These are phyloP conservation scores for Acrobasis repandana DNA, from an alignment of 2,888 invertebrate species.

Conservation along the genomic window DNA sequence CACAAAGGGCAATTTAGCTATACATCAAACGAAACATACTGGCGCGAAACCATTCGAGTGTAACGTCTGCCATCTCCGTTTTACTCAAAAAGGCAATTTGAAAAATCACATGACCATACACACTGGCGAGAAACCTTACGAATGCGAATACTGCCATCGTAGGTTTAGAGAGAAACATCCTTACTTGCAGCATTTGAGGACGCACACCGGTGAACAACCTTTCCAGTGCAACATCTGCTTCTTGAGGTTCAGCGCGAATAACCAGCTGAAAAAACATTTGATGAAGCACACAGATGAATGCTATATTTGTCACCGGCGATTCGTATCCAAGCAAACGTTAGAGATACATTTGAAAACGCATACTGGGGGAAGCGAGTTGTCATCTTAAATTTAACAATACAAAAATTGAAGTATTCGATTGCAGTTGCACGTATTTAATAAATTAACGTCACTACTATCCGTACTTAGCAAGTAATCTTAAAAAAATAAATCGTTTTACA, in stretches of 20 bases:
- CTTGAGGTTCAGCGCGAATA: conserved; percentile 10
- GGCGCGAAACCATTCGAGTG: conserved; percentile 22
- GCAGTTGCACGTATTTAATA: no score
- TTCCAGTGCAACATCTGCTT: conserved; percentile 16
- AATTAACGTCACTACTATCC: no score
- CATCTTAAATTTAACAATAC: background rate
- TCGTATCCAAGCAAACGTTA: conserved; percentile 5
- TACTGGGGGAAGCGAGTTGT: background rate
- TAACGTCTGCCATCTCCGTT: conserved; percentile 12
- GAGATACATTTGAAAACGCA: conserved; percentile 16
- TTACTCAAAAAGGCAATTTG: conserved; percentile 20
- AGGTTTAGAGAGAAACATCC: conserved; percentile 15
- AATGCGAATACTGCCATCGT: conserved; percentile 15
- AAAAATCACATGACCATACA: conserved; percentile 16
- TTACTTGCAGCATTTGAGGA: conserved; percentile 14
- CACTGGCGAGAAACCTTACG: conserved; percentile 5
- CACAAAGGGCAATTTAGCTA: conserved; percentile 11
- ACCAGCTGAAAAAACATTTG: conserved; percentile 15
- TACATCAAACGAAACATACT: conserved; percentile 17
- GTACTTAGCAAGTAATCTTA: no score
- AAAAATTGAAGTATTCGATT: no score
- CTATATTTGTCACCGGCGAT: conserved; percentile 10
- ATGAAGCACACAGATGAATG: conserved; percentile 15
- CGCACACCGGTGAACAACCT: conserved; percentile 17
- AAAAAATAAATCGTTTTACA: no score